A percentile compares a stretch with the other conserved stretches of the same genome.
These are phyloP conservation scores for Oncorhynchus nerka DNA, from an alignment of 2,113 vertebrate genomes.

Conservation along the genomic window DNA sequence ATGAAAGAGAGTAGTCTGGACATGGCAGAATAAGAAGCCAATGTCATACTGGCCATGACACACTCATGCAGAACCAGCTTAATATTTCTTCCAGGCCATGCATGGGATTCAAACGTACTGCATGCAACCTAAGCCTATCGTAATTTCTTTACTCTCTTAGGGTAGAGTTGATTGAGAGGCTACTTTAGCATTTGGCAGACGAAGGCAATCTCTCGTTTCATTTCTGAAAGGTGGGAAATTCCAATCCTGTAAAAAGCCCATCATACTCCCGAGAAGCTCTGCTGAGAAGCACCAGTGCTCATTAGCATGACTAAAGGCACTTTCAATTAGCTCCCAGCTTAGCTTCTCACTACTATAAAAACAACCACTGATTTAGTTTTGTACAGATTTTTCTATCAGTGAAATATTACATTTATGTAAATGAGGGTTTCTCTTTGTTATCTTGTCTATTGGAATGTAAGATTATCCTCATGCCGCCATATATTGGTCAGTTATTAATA, in stretches of 20 bases:
- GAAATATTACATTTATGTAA: too few species aligned
- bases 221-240: constrained; percentile 1
- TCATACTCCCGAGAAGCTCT: neutral
- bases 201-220: neutral
- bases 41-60: neutral
- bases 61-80: neutral
- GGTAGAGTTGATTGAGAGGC: neutral
- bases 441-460: too few species aligned
- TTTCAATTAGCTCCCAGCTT: too few species aligned
- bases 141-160: neutral
- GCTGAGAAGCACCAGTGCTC: too few species aligned
- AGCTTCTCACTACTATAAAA: too few species aligned
- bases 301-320: too few species aligned
- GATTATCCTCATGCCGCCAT: too few species aligned
- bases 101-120: neutral
- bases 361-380: too few species aligned
- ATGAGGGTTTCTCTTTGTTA: too few species aligned
- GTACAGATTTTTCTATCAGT: too few species aligned
- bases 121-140: neutral
- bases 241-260: neutral
- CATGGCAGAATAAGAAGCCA: neutral
- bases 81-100: neutral
- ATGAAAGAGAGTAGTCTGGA: neutral
- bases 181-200: neutral
- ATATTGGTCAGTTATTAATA: too few species aligned